Base-by-base conservation (phyloP, 2,113 vertebrate genomes). In the Dromas ardeola region DNA sequence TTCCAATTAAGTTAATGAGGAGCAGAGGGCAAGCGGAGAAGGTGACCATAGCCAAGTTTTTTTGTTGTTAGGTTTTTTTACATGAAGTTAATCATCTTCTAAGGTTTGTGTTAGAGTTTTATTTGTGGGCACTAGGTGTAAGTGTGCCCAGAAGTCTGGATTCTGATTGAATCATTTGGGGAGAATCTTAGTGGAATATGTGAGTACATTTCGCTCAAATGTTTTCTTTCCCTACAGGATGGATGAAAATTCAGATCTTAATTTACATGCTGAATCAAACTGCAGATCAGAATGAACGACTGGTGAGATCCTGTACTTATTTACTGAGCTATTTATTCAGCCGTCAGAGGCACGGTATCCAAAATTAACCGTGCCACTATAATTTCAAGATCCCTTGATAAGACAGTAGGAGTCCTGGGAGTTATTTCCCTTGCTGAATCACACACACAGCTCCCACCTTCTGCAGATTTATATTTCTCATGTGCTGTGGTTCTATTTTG, bases 301-400 rank as follows among this genome's bases (percentile, higher is more conserved):
- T 93, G 88, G 90, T 93, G 74, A 92, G 92, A 88, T 93, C 81
- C 70, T 84, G 40, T 34, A 70, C 23, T 73, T 92, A 83, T 83
- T 97, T 90, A 90, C 69, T 23, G 30, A 92, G 80, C 70, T 93
- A 85, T 88, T 88, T 95, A 67, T 91, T 92, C 72, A 84, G 23
- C 56, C 42, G 58, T 67, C 76, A 92, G 86, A 89, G 86, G 69
- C 36, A 34, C 7, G 13, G 52, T 55, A 78, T 81, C 86, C 77
- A 86, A 81, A 94, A 96, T 90, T 83, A 97, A 74, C 79, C 0
- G 1, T 88, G 76, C 55, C 38, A 94, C 80, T 90, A 40, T 55
- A 86, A 94, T 83, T 52, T 92, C 56, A 56, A 74, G 50, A 96
- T 92, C 77, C 58, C 63, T 92, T 81, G 72, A 74, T 67, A 88